phyloP scores from a whole-genome alignment of 2,888 invertebrate genomes.

The Amphipoea oculea region DNA sequence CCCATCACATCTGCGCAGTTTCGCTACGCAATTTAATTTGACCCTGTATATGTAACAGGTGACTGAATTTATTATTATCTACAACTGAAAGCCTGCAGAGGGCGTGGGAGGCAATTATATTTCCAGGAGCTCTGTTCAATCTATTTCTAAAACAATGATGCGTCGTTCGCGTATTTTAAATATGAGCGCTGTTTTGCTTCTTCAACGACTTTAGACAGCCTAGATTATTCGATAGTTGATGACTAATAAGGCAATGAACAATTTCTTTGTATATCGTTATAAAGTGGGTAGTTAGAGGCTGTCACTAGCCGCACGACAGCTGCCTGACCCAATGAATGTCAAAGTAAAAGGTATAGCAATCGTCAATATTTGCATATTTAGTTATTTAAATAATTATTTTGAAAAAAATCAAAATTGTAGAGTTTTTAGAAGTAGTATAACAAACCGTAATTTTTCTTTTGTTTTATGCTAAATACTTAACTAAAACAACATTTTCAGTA shows the following conservation, averaged over 20 bases:
- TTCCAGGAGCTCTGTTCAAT: constrained; percentile 31
- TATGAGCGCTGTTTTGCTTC: constrained; percentile 12
- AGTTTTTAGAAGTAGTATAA: neutral
- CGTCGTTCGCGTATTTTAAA: constrained; percentile 35
- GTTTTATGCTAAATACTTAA: neutral
- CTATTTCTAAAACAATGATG: constrained; percentile 50
- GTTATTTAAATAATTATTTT: constrained; percentile 12
- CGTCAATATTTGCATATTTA: constrained; percentile 18
- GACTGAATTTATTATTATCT: constrained; percentile 23
- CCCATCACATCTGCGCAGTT: neutral
- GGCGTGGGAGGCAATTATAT: constrained; percentile 41
- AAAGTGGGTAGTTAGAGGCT: constrained; percentile 35
- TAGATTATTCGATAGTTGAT: constrained; percentile 36
- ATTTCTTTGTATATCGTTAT: constrained; percentile 23
- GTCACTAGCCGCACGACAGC: constrained; percentile 21
- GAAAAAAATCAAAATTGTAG: neutral
- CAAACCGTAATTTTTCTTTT: neutral
- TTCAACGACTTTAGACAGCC: constrained; percentile 3
- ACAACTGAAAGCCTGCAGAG: constrained; percentile 16
- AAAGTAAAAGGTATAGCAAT: constrained; percentile 42
- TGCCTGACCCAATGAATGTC: constrained; percentile 38
- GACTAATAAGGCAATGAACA: constrained; percentile 8
- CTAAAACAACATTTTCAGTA: constrained; percentile 8
- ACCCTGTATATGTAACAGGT: constrained; percentile 24
- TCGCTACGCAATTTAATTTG: neutral